phyloP scores from a whole-genome alignment of 2,888 invertebrate species.

The Ellobium chinense region DNA sequence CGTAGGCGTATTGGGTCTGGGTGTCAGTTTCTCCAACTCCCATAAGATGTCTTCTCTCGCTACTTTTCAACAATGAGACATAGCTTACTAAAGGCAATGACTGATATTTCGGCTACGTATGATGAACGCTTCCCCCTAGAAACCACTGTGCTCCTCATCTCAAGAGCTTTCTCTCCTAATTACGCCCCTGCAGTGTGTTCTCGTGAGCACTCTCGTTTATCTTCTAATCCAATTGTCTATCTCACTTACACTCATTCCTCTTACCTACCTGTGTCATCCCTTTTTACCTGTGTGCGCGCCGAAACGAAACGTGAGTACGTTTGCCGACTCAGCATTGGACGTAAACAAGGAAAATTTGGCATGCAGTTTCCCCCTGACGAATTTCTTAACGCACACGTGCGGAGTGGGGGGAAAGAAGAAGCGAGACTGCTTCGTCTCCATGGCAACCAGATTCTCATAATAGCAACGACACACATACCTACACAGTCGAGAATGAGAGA shows the following conservation, averaged over 20 bases:
- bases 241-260: background rate
- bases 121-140: no score
- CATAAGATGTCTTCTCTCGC: no score
- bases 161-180: no score
- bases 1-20: no score
- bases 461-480: background rate
- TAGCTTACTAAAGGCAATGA: no score
- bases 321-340: background rate
- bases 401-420: background rate
- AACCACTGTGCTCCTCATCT: no score
- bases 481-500: background rate
- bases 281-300: background rate
- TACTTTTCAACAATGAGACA: no score
- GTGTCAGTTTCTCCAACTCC: no score
- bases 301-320: background rate
- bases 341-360: background rate
- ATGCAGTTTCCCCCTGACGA: background rate
- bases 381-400: background rate
- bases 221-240: no score
- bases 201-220: no score
- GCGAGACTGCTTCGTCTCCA: background rate
- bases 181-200: no score
- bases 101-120: no score
- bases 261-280: background rate
- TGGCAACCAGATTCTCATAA: constrained; percentile 5